Percentiles rank a stretch among this genome's conserved stretches.
phyloP scores from a whole-genome alignment of 64 coral and sea anemone genomes.

The Acropora tenuis region DNA sequence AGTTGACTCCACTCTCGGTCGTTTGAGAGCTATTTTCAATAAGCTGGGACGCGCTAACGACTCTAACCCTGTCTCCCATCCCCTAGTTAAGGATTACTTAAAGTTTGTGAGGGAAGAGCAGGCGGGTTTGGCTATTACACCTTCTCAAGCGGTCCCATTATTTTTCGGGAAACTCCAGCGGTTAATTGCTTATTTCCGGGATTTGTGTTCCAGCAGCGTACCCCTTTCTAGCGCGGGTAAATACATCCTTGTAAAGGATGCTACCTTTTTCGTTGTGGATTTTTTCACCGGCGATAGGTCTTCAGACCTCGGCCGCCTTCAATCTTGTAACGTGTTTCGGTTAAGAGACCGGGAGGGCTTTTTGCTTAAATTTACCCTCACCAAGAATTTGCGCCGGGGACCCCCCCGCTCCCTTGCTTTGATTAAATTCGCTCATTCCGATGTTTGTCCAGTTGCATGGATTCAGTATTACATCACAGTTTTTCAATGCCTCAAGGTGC shows the following conservation, averaged over 20 bases:
- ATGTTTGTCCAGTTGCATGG: slow-evolving; percentile 40
- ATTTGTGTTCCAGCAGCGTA: not conserved
- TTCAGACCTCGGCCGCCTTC: slow-evolving; percentile 44
- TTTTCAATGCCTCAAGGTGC: not conserved
- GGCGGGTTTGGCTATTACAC: not conserved
- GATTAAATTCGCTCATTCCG: not conserved
- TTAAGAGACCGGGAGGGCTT: not conserved
- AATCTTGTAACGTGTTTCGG: slow-evolving; percentile 32
- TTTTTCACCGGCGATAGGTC: slow-evolving; percentile 50
- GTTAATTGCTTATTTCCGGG: not conserved
- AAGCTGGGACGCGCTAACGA: slow-evolving; percentile 1
- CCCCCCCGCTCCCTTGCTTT: slow-evolving; percentile 19
- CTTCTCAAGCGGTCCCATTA: slow-evolving; percentile 40
- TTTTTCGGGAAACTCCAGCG: slow-evolving; percentile 15
- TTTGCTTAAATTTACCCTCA: slow-evolving; percentile 39
- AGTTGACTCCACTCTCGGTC: not conserved
- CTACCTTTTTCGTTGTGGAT: slow-evolving; percentile 23
- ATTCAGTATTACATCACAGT: slow-evolving; percentile 22
- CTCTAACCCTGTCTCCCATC: slow-evolving; percentile 40
- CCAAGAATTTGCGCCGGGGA: not conserved
- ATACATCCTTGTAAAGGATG: slow-evolving; percentile 15
- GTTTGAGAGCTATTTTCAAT: slow-evolving; percentile 30
- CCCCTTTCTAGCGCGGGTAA: not conserved
- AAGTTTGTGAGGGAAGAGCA: slow-evolving; percentile 52
- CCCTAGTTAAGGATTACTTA: slow-evolving; percentile 36